Evolutionary conservation across 37 sponge, comb jelly and placozoan genomes (phyloP), one percentile per base, ranked within the genome.

Genomic region (Halichondria panicea): DNA sequence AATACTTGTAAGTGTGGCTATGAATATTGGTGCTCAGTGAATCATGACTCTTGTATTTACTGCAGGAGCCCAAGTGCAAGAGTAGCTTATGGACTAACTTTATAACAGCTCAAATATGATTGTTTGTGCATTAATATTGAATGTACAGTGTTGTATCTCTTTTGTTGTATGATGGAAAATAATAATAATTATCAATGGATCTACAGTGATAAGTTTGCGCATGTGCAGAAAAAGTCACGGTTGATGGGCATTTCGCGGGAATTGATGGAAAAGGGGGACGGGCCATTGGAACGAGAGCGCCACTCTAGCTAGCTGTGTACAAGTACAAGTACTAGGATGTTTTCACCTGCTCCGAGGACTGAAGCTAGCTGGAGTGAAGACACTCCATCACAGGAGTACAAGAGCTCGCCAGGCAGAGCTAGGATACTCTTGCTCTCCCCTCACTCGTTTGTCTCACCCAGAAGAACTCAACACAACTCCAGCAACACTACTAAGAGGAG

Each of bases 61-160:
- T 31, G 32, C 73, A 72, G 73, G 73, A 72, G 40, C 36, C 37
- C 11, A 72, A 72, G 73, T 18, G 40, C 39, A 72, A 72, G 39
- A 72, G 73, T 33, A 39, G 58, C 37, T 6, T 72, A 40, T 72
- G 73, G 73, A 56, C 57, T 15, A 72, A 72, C 39, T 54, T 56
- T 33, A 13, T 72, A 8, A 37, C 6, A 19, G 36, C 55, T 32
- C 35, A 24, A 65, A 22, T 36, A 22, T 34, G 33, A 64, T 64
- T 24, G 62, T 60, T n/a, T 25, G 8, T 60, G 30, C 21, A 9
- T 25, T 60, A 25, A 15, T 27, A n/a, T 57, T 74, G 33, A 3
- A 55, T 56, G 58, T 35, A 28, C 33, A 33, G n/a, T 58, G 42
- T 39, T 66, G 15, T 48, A 48, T n/a, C n/a, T n/a, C n/a, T n/a